Conservation (phyloP, 2,888 invertebrate species). For the Oxytorus armatus region DNA sequence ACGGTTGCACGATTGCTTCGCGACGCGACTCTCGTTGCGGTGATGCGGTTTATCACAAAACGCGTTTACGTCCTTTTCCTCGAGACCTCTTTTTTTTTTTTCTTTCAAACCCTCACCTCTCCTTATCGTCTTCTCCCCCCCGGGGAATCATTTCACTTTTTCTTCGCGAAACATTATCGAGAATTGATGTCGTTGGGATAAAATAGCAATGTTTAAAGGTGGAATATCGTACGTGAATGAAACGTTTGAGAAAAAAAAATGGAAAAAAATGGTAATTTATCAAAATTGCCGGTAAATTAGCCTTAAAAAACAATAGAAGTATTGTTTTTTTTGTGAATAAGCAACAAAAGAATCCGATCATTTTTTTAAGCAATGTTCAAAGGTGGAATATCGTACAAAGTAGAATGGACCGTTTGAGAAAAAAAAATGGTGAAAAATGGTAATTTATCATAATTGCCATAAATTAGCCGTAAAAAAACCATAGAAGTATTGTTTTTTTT, state of each 20-base stretch:
- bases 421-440: not conserved
- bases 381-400: not conserved
- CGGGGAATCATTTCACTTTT: constrained; percentile 49
- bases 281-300: too few species aligned
- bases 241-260: not conserved
- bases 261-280: not conserved
- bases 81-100: not conserved
- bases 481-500: too few species aligned
- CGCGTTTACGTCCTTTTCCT: constrained; percentile 15
- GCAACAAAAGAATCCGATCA: too few species aligned
- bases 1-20: constrained; percentile 20
- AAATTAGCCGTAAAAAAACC: too few species aligned
- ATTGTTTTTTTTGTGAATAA: too few species aligned
- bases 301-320: too few species aligned
- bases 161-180: constrained; percentile 1
- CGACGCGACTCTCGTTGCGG: constrained; percentile 27
- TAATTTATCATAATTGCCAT: not conserved
- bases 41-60: constrained; percentile 60
- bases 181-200: not conserved
- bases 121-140: constrained; percentile 9
- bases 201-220: not conserved
- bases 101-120: too few species aligned
- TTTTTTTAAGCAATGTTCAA: too few species aligned
- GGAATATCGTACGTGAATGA: not conserved
- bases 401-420: not conserved